Base-by-base conservation (phyloP, 2,888 invertebrate genomes). In the Pseudococcus viburni region DNA sequence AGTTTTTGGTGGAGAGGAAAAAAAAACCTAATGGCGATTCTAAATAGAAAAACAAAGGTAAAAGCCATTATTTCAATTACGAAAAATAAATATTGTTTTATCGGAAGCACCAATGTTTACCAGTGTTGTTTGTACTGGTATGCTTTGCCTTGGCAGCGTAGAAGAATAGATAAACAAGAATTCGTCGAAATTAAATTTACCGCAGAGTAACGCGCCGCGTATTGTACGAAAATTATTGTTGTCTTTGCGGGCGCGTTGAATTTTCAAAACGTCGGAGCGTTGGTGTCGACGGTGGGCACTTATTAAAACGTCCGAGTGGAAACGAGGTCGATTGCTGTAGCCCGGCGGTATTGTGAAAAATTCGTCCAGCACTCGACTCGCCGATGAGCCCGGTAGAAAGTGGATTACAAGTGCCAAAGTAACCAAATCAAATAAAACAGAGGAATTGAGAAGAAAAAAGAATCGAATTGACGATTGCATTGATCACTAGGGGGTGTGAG, bases 11-110 rank as follows among this genome's bases (percentile, higher is more conserved):
- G 68, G 26, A 33, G 26, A 33, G 26, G 26, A 33, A 73, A 73
- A 73, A 73, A 73, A 73, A 73, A 73, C 26, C 68, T 59, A 73
- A 73, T 33, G 68, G 68, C 68, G 68, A 73, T 73, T 73, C 68
- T 73, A 73, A 73, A 73, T 73, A 73, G 59, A 59, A 73, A 73
- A 42, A 80, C 80, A 80, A 22, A 80, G 39, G 80, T 80, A 80
- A 80, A 80, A 80, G 80, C 80, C 80, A 80, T 80, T 80, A 80
- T 80, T 80, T 80, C 80, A 80, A 80, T 80, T 80, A 80, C 80
- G 80, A 80, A 80, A 80, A 80, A 80, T 80, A 80, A 80, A 80
- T 80, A 80, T 80, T 80, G 26, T 80, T 80, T 42, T 42, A 80
- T 80, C 80, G 80, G 42, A 39, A 42, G 80, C 42, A 42, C 80